Evolutionary conservation across 2,888 invertebrate genomes (phyloP).

Genomic region (Catocala nupta): DNA sequence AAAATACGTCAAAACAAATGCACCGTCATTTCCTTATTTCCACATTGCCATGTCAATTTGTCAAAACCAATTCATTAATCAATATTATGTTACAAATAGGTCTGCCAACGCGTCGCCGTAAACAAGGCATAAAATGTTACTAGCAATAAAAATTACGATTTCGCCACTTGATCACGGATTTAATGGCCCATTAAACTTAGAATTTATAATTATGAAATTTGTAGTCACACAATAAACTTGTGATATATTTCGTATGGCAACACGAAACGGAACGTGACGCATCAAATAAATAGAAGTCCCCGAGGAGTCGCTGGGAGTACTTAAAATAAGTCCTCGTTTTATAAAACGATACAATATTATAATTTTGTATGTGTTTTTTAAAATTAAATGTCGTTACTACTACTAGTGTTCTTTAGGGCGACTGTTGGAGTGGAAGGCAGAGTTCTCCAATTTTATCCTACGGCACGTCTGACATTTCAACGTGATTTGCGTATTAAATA

Average conservation of each 20-base stretch:
- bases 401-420: too few species aligned
- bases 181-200: slow-evolving; percentile 23
- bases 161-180: slow-evolving; percentile 20
- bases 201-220: slow-evolving; percentile 21
- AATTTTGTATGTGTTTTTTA: too few species aligned
- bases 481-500: too few species aligned
- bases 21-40: slow-evolving; percentile 4
- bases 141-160: slow-evolving; percentile 24
- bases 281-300: too few species aligned
- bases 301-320: too few species aligned
- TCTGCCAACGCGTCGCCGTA: slow-evolving; percentile 15
- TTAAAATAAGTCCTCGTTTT: too few species aligned
- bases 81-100: slow-evolving; percentile 9
- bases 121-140: slow-evolving; percentile 21
- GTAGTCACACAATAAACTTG: slow-evolving; percentile 10
- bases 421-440: too few species aligned
- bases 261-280: too few species aligned
- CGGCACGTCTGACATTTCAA: too few species aligned
- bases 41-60: neutral
- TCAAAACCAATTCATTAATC: slow-evolving; percentile 12
- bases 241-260: neutral
- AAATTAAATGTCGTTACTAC: too few species aligned
- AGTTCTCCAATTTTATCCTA: too few species aligned
- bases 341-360: too few species aligned
- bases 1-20: neutral